Evolutionary conservation across 2,113 vertebrate genomes (phyloP).

Genomic region (Callaeas wilsoni): DNA sequence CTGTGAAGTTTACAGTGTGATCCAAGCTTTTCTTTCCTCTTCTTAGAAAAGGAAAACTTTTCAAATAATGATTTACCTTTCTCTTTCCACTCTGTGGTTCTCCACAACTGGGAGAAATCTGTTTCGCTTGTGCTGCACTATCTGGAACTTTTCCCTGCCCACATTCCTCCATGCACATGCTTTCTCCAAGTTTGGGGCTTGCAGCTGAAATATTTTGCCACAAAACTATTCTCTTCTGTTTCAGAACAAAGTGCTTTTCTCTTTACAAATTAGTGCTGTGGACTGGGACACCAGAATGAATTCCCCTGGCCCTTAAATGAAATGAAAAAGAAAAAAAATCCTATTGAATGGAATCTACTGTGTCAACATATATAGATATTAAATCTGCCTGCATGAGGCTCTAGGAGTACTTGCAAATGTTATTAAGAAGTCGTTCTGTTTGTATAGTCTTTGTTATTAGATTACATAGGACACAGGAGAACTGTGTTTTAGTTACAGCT

Average conservation of each 20-base stretch:
- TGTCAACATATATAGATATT: slow-evolving; percentile 28
- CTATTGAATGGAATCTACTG: background rate
- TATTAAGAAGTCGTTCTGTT: slow-evolving; percentile 6
- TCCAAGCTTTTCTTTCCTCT: background rate
- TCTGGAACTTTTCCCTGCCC: background rate
- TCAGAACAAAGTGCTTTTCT: slow-evolving; percentile 14
- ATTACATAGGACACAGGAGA: background rate
- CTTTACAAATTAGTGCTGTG: background rate
- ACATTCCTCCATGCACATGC: background rate
- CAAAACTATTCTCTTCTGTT: background rate
- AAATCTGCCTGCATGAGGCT: background rate
- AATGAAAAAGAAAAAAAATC: background rate
- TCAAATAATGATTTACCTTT: background rate
- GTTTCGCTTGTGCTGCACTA: background rate
- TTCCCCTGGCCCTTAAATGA: background rate
- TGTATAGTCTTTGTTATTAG: slow-evolving; percentile 3
- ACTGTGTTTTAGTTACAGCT: background rate
- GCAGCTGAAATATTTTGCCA: slow-evolving; percentile 10
- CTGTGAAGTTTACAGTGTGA: background rate
- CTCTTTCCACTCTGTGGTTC: background rate
- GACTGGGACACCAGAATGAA: background rate
- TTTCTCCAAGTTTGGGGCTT: background rate
- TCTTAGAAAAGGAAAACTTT: background rate
- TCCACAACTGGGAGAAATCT: background rate
- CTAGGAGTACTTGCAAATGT: background rate